Conservation (phyloP, 2,888 invertebrate species). For the Latrodectus hesperus region DNA sequence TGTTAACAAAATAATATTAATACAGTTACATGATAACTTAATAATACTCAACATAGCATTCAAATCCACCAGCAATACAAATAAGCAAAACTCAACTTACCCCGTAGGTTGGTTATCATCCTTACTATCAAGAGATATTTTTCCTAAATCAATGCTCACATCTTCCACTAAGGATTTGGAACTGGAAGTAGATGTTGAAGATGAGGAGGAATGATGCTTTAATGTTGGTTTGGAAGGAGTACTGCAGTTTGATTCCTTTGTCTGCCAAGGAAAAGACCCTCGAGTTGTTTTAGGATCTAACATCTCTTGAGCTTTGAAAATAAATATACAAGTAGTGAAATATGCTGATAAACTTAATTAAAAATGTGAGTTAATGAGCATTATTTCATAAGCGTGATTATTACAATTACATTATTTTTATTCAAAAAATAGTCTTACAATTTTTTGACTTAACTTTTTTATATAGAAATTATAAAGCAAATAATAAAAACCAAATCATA, state of each 20-base stretch:
- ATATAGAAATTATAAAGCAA: too few relatives aligned
- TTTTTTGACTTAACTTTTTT: background rate
- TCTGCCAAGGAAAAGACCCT: conserved; percentile 45
- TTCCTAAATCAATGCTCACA: conserved; percentile 21
- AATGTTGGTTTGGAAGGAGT: background rate
- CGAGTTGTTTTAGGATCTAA: conserved; percentile 74
- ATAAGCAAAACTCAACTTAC: background rate
- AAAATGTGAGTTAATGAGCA: background rate
- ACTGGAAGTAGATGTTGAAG: conserved; percentile 61
- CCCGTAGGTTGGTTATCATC: conserved; percentile 36
- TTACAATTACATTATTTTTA: background rate
- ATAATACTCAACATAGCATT: too few relatives aligned
- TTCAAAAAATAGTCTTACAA: background rate
- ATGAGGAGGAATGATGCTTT: conserved; percentile 64
- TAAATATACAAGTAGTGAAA: background rate
- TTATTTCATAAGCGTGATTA: background rate
- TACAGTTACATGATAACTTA: too few relatives aligned
- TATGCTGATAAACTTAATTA: background rate
- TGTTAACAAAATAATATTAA: too few relatives aligned
- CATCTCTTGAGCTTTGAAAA: conserved; percentile 74
- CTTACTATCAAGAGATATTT: background rate
- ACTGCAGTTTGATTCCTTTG: conserved; percentile 22
- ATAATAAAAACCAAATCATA: too few relatives aligned
- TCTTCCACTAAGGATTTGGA: conserved; percentile 60
- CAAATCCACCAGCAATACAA: too few relatives aligned